Evolutionary conservation across 92 coral and sea anemone genomes (phyloP).

Genomic region (Montipora capitata): DNA sequence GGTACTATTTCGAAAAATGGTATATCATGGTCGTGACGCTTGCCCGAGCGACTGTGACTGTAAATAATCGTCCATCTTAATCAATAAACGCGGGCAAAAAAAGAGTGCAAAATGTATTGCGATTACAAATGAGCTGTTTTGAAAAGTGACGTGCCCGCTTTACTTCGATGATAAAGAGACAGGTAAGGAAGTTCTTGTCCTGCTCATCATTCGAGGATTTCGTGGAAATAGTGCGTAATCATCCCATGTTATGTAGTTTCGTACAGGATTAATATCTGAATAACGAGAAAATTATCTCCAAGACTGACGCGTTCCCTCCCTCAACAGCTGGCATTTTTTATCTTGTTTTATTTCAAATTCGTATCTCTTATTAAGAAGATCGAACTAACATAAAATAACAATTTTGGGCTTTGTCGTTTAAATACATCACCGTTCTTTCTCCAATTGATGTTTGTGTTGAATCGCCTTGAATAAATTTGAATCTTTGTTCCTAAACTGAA

Average conservation of each 20-base stretch:
- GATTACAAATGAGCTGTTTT: background rate
- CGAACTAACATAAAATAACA: no score
- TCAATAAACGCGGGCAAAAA: background rate
- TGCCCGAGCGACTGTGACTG: background rate
- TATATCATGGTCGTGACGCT: background rate
- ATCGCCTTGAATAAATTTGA: background rate
- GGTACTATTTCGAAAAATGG: no score
- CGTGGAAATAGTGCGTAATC: background rate
- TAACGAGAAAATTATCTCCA: constrained; percentile 2
- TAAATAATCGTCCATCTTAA: no score
- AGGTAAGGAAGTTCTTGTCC: background rate
- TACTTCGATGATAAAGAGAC: background rate
- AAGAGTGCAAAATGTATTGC: background rate
- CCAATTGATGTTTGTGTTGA: background rate
- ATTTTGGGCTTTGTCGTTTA: background rate
- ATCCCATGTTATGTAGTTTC: background rate
- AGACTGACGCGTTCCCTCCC: background rate
- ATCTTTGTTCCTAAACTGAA: background rate
- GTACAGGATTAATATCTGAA: background rate
- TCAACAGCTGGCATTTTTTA: constrained; percentile 20
- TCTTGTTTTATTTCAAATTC: background rate
- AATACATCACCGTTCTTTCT: no score
- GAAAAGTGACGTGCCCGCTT: background rate
- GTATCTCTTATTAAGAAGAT: background rate
- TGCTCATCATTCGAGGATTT: background rate